These are phyloP conservation scores for Saccopteryx bilineata DNA, from an alignment of 2,113 vertebrate species.

Conservation along the genomic window DNA sequence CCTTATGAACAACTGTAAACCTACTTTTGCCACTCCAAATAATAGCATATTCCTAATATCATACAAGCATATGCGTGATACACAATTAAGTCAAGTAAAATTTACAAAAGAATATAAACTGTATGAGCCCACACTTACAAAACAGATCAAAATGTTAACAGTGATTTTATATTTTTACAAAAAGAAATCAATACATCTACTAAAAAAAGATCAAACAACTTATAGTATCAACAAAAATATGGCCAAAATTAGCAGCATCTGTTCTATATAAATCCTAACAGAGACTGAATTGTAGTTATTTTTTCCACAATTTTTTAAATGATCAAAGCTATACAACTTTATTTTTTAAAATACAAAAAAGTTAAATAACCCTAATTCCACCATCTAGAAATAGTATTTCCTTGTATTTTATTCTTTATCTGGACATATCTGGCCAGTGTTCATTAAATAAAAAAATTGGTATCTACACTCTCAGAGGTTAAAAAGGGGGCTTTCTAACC, in stretches of 20 bases:
- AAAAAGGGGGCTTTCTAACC: background rate
- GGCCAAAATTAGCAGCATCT: background rate
- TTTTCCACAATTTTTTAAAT: background rate
- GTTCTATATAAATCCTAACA: background rate
- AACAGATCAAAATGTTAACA: background rate
- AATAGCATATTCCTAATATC: background rate
- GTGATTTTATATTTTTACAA: background rate
- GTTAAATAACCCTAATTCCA: background rate
- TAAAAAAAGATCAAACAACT: background rate
- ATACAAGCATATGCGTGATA: background rate
- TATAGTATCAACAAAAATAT: background rate
- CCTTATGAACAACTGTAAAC: background rate
- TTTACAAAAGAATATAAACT: background rate
- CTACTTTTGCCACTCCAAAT: background rate
- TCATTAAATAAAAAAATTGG: background rate
- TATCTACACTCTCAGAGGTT: background rate
- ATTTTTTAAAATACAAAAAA: background rate
- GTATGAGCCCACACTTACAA: background rate
- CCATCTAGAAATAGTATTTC: background rate
- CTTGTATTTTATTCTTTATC: conserved; percentile 5
- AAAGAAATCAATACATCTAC: background rate
- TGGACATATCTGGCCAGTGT: background rate
- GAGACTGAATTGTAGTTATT: background rate
- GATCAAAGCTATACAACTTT: background rate
- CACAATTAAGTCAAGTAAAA: background rate